Percentiles rank a stretch among this genome's conserved stretches.
Evolutionary conservation across 1,140 invertebrate species (phyloP).

Genomic region (Panagrolaimus sp.): DNA sequence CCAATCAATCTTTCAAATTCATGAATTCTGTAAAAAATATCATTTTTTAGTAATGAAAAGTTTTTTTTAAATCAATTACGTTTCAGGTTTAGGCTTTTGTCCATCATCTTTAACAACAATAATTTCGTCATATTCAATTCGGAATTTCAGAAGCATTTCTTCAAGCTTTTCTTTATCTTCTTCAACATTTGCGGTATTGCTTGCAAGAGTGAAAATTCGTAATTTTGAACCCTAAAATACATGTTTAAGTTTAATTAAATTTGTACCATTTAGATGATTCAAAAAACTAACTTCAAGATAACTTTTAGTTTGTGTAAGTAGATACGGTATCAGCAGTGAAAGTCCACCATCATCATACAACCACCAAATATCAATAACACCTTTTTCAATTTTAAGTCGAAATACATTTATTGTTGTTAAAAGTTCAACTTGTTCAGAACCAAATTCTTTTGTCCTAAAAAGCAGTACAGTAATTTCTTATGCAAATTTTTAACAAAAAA

Average conservation of each 20-base stretch:
- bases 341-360: constrained; percentile 85
- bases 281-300: constrained; percentile 29
- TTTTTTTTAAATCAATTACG: too few species aligned
- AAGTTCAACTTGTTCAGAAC: too few species aligned
- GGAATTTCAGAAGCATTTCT: background rate
- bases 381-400: constrained; percentile 56
- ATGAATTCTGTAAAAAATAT: constrained; percentile 27
- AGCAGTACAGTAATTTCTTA: background rate
- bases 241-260: background rate
- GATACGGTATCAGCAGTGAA: constrained; percentile 29
- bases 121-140: constrained; percentile 5
- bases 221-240: background rate
- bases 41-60: background rate
- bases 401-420: constrained; percentile 23
- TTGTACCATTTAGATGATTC: background rate
- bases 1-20: constrained; percentile 43
- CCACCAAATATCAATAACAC: constrained; percentile 92
- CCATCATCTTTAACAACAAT: too few species aligned
- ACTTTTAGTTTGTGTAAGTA: constrained; percentile 25
- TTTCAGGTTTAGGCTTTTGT: too few species aligned
- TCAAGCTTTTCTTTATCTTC: background rate
- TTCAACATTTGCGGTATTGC: background rate
- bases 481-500: background rate
- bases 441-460: background rate
- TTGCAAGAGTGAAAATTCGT: background rate